These are phyloP conservation scores for Apotomis turbidana DNA, from an alignment of 2,888 invertebrate species.

Conservation along the genomic window DNA sequence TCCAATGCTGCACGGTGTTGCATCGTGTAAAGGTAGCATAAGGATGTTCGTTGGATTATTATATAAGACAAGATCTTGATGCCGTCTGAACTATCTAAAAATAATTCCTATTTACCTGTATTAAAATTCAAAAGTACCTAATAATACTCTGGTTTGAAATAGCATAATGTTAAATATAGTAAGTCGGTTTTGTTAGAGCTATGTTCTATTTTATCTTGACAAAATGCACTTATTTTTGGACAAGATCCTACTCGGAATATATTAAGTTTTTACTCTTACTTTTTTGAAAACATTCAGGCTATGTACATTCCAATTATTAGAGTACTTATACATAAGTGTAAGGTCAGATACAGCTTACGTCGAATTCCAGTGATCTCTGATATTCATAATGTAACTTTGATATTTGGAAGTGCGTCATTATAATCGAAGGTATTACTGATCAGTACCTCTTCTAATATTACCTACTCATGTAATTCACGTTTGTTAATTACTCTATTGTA, in stretches of 20 bases:
- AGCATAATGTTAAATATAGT: slow-evolving; percentile 25
- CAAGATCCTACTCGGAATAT: slow-evolving; percentile 14
- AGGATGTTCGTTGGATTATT: slow-evolving; percentile 33
- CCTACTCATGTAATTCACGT: slow-evolving; percentile 77
- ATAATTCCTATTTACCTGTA: slow-evolving; percentile 35
- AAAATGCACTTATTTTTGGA: slow-evolving; percentile 32
- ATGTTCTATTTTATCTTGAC: slow-evolving; percentile 9
- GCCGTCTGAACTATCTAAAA: slow-evolving; percentile 49
- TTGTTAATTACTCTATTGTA: slow-evolving; percentile 82
- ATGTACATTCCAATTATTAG: slow-evolving; percentile 64
- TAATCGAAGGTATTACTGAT: slow-evolving; percentile 58
- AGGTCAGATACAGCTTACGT: slow-evolving; percentile 49
- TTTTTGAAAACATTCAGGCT: slow-evolving; percentile 45
- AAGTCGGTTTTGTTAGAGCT: slow-evolving; percentile 22
- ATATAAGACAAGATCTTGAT: slow-evolving; percentile 47
- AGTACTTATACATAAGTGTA: slow-evolving; percentile 44
- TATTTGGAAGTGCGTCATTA: slow-evolving; percentile 64
- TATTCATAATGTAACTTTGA: slow-evolving; percentile 60
- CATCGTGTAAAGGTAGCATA: slow-evolving; percentile 21
- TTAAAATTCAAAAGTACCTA: slow-evolving; percentile 38
- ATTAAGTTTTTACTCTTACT: slow-evolving; percentile 10
- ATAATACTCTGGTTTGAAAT: slow-evolving; percentile 32
- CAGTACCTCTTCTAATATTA: slow-evolving; percentile 69
- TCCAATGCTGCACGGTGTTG: not conserved
- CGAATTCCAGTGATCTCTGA: slow-evolving; percentile 61